Evolutionary conservation across 2,888 invertebrate genomes (phyloP).

Genomic region (Andrena praecox): DNA sequence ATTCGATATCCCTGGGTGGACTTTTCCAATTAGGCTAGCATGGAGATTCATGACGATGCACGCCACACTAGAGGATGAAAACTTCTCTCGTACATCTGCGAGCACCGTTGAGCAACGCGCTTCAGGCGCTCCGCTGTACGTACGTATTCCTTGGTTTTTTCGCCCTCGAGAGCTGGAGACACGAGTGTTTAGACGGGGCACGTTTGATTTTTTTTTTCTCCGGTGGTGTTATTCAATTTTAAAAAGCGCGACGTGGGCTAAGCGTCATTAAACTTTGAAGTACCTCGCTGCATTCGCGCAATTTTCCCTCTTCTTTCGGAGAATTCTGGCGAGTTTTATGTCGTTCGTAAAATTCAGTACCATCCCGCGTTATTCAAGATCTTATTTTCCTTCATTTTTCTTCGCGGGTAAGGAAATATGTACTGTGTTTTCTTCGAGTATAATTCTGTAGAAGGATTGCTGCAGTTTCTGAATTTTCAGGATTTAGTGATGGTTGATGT

Average conservation of each 20-base stretch:
- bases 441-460: no score
- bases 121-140: background rate
- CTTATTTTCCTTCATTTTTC: background rate
- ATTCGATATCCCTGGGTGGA: constrained; percentile 61
- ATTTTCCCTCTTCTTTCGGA: constrained; percentile 22
- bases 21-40: constrained; percentile 78
- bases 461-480: no score
- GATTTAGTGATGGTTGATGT: no score
- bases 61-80: constrained; percentile 19
- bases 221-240: constrained; percentile 1
- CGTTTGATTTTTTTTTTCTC: background rate
- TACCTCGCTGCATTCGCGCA: constrained; percentile 11
- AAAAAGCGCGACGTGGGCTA: constrained; percentile 6
- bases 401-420: background rate
- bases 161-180: no score
- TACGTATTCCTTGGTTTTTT: background rate
- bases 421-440: background rate
- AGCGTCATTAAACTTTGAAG: constrained; percentile 31
- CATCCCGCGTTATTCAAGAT: background rate
- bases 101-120: background rate
- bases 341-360: constrained; percentile 13
- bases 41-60: constrained; percentile 73
- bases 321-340: constrained; percentile 17
- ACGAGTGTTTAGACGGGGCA: background rate
- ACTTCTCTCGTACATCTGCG: constrained; percentile 17